Conservation (phyloP, 1,140 invertebrate species). For the Diorhabda sublineata region DNA sequence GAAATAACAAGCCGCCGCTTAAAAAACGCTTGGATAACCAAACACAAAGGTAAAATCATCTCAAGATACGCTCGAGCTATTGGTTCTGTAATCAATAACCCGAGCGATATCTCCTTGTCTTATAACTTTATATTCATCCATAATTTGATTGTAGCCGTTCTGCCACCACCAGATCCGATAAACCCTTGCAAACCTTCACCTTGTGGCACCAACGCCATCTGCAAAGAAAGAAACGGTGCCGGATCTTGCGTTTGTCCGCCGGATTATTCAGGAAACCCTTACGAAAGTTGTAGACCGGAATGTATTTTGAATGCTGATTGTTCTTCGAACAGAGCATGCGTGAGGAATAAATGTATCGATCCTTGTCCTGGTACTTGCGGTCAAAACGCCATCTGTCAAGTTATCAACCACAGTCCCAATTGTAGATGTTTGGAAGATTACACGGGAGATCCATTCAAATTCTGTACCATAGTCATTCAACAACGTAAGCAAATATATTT, state of each 20-base stretch:
- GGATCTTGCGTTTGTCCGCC: slow-evolving; percentile 77
- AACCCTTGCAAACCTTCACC: slow-evolving; percentile 75
- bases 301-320: slow-evolving; percentile 81
- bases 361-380: slow-evolving; percentile 79
- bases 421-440: slow-evolving; percentile 69
- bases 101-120: too few relatives aligned
- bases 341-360: slow-evolving; percentile 77
- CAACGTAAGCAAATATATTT: slow-evolving; percentile 44
- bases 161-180: slow-evolving; percentile 47
- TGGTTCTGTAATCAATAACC: too few relatives aligned
- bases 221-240: slow-evolving; percentile 65
- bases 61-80: too few relatives aligned
- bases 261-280: slow-evolving; percentile 71
- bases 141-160: slow-evolving; percentile 22
- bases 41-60: too few relatives aligned
- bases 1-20: too few relatives aligned
- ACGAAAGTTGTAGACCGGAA: slow-evolving; percentile 72
- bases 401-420: slow-evolving; percentile 77
- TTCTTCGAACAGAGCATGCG: slow-evolving; percentile 72
- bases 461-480: slow-evolving; percentile 44
- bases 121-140: too few relatives aligned
- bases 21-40: too few relatives aligned
- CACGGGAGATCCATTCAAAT: slow-evolving; percentile 72
- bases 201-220: slow-evolving; percentile 77
- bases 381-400: slow-evolving; percentile 71